phyloP scores from a whole-genome alignment of 2,888 invertebrate species.

The Aporophyla nigra region DNA sequence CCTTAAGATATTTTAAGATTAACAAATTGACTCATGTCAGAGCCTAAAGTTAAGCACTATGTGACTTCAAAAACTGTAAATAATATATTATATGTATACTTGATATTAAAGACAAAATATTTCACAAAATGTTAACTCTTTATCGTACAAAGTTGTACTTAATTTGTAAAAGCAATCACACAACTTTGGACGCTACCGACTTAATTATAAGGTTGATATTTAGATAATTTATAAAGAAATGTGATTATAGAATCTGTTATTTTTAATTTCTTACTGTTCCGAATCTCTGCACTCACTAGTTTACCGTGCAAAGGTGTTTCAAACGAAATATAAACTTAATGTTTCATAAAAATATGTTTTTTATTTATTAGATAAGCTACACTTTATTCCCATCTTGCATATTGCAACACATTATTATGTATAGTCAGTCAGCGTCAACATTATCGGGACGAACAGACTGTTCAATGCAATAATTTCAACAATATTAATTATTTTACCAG shows the following conservation, averaged over 20 bases:
- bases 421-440: too few species aligned
- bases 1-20: constrained; percentile 26
- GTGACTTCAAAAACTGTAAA: constrained; percentile 52
- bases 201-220: constrained; percentile 62
- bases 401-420: neutral
- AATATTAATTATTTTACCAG: neutral
- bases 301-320: constrained; percentile 77
- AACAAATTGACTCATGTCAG: constrained; percentile 32
- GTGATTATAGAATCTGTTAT: constrained; percentile 73
- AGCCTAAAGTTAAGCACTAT: constrained; percentile 21
- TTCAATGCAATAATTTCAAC: neutral
- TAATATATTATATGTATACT: constrained; percentile 15
- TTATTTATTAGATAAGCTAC: constrained; percentile 8
- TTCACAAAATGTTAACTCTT: constrained; percentile 38
- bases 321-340: constrained; percentile 68
- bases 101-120: constrained; percentile 1
- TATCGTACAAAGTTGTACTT: constrained; percentile 73
- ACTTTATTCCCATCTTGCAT: neutral
- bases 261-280: constrained; percentile 70
- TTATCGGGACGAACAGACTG: too few species aligned
- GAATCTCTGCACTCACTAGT: constrained; percentile 82
- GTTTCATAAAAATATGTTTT: constrained; percentile 59
- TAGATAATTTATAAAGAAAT: constrained; percentile 65
- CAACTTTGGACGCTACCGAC: constrained; percentile 53
- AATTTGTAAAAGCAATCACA: constrained; percentile 63